Percentiles rank a stretch among this genome's conserved stretches.
Evolutionary conservation across 2,888 invertebrate genomes (phyloP).

Genomic region (Heliconius ismenius): DNA sequence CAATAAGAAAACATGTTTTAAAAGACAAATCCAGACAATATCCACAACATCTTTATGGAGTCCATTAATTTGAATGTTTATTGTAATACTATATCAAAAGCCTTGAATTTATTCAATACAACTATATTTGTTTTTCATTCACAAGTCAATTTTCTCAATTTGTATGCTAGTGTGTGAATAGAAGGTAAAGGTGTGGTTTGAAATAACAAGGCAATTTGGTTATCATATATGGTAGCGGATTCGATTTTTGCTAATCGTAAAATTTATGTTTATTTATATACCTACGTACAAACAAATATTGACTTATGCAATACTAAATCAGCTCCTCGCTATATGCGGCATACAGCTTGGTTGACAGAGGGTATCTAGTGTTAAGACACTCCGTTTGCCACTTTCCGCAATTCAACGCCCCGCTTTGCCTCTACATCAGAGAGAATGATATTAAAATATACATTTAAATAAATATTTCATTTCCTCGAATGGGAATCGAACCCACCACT

Average conservation of each 20-base stretch:
- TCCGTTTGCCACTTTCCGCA: not conserved
- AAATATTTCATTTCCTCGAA: not conserved
- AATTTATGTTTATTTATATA: no score
- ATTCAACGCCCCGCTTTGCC: no score
- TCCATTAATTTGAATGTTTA: conserved; percentile 47
- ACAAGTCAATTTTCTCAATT: conserved; percentile 55
- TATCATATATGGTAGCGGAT: no score
- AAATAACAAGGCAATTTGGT: not conserved
- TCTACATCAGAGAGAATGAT: no score
- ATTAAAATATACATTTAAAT: no score
- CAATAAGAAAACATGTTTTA: not conserved
- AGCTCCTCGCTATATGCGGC: no score
- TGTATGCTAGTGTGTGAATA: conserved; percentile 49
- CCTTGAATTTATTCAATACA: conserved; percentile 37
- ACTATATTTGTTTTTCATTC: conserved; percentile 46
- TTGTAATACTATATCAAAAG: conserved; percentile 41
- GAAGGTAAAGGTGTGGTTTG: not conserved
- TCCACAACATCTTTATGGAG: conserved; percentile 33
- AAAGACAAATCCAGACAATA: not conserved
- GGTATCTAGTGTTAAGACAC: not conserved
- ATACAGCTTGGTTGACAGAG: no score
- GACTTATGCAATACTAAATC: no score
- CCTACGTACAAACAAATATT: no score
- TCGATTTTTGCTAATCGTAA: no score
- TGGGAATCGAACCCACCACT: not conserved